Evolutionary conservation across 2,888 invertebrate genomes (phyloP), one percentile per base, ranked within the genome.

Genomic region (Acronicta leporina): DNA sequence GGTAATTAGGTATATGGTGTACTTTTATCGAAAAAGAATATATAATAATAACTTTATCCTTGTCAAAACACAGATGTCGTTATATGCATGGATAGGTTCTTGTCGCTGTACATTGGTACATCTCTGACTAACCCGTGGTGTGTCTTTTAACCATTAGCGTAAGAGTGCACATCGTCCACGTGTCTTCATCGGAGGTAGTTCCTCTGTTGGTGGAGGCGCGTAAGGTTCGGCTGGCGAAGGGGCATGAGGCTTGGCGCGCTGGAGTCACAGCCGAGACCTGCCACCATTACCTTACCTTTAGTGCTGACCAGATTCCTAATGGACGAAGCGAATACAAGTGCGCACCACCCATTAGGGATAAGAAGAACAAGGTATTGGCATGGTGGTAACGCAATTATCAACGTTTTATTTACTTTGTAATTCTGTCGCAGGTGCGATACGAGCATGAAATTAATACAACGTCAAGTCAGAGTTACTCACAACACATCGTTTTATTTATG

Each of bases 261-360:
- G 95, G 95, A 0, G 88, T 97, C 60, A 96, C 96, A 0, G 96
- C 95, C 0, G 97, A 97, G 86, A 97, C 97, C 1, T 97, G 97
- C 81, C 96, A 96, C 73, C 97, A 97, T 84, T 97, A 97, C 84
- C 88, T 97, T 27, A 92, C 95, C 0, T 87, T 97, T 33, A 91
- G 92, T 44, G 95, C 97, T 0, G 96, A 96, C 73, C 91, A 96
- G 54, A 95, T 97, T 33, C 96, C 96, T 5, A 91, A 95, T 38
- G 95, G 95, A 5, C 95, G 91, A 25, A 96, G 96, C 33, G 96
- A 97, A 82, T 97, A 94, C 78, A 97, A 97, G 81, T 97, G 97
- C 68, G 96, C 96, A 58, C 97, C 97, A 4, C 97, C 97, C 0
- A 96, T 97, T 61, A 92, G 97, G 25, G 93, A 94, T 54, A 84